A percentile compares a stretch with the other conserved stretches of the same genome.
These are phyloP conservation scores for Xylocampa areola DNA, from an alignment of 2,888 invertebrate genomes.

Conservation along the genomic window DNA sequence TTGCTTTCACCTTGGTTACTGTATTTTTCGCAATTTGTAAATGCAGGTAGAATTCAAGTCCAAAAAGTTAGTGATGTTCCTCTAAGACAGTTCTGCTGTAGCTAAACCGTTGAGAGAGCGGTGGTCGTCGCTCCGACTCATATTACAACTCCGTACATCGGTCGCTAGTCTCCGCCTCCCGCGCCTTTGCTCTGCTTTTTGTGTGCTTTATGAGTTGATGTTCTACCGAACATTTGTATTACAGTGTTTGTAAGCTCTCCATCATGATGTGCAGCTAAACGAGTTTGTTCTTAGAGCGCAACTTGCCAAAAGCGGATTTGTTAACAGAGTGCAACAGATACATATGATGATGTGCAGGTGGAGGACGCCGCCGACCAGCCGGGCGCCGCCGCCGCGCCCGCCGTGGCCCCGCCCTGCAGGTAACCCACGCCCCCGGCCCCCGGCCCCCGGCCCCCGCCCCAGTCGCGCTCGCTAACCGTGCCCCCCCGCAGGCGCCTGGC, in stretches of 20 bases:
- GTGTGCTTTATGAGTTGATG: not conserved
- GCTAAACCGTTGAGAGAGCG: too few relatives aligned
- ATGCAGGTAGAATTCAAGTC: too few relatives aligned
- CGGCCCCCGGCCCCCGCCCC: conserved; percentile 75
- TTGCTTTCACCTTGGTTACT: too few relatives aligned
- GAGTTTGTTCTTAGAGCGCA: too few relatives aligned
- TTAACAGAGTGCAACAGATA: not conserved
- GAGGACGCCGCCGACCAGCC: conserved; percentile 16
- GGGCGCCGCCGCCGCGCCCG: conserved; percentile 12
- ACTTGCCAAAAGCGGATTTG: not conserved
- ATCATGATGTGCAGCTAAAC: too few relatives aligned
- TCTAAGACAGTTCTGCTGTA: too few relatives aligned
- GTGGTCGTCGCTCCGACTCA: too few relatives aligned
- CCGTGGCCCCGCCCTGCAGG: conserved; percentile 26
- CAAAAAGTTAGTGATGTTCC: too few relatives aligned
- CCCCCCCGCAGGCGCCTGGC: conserved; percentile 78
- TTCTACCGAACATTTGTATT: not conserved
- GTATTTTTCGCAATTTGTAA: too few relatives aligned
- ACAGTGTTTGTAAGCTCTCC: too few relatives aligned
- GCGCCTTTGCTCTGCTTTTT: not conserved
- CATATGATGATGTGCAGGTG: conserved; percentile 35
- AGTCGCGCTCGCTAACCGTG: conserved; percentile 56
- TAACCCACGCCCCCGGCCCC: conserved; percentile 13
- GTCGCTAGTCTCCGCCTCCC: not conserved
- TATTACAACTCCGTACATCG: too few relatives aligned